Conservation (phyloP, 2,797 vertebrate genomes). For the Sciurus carolinensis region DNA sequence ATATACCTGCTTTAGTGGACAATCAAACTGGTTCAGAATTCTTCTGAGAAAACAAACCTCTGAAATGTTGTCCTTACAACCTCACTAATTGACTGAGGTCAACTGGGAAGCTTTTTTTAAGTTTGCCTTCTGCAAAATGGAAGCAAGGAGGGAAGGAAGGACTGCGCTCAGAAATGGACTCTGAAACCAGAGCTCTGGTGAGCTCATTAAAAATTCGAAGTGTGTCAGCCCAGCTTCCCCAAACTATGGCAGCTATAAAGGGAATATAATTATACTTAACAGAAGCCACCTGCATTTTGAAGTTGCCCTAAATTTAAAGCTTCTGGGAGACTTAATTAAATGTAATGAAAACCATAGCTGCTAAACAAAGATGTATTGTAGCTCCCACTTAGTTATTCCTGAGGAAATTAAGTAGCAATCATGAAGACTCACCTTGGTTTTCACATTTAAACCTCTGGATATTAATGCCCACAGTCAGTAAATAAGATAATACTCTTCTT, state of each 20-base stretch:
- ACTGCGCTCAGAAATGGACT: neutral
- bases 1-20: neutral
- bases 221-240: constrained; percentile 46
- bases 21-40: neutral
- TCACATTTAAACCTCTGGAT: constrained; percentile 48
- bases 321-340: constrained; percentile 86
- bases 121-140: neutral
- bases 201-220: constrained; percentile 16
- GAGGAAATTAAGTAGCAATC: constrained; percentile 65
- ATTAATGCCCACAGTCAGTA: constrained; percentile 47
- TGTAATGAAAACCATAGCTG: constrained; percentile 79
- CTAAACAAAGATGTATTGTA: constrained; percentile 77
- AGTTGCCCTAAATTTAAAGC: constrained; percentile 77
- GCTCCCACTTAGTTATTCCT: constrained; percentile 65
- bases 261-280: constrained; percentile 73
- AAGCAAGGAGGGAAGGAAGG: neutral
- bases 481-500: constrained; percentile 53
- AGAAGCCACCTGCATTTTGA: constrained; percentile 77
- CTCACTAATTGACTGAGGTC: too few relatives aligned
- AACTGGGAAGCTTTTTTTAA: neutral
- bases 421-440: constrained; percentile 38
- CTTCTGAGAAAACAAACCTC: neutral
- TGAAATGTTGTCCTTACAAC: neutral
- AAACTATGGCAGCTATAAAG: constrained; percentile 55
- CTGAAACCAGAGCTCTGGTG: constrained; percentile 12